Conservation (phyloP, 1,140 invertebrate genomes). For the Drosophila athabasca region DNA sequence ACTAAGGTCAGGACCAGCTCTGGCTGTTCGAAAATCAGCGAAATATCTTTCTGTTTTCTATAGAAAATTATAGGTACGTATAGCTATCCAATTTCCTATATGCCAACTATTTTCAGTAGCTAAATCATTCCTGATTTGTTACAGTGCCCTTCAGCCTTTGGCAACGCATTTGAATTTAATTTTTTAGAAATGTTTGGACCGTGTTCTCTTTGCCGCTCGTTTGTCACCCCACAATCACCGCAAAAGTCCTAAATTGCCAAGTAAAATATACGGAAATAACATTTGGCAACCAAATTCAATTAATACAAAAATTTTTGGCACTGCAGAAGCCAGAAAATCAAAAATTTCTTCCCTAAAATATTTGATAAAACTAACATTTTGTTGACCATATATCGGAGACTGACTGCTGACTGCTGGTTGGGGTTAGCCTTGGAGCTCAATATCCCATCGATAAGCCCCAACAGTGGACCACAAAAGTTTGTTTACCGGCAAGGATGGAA, state of each 20-base stretch:
- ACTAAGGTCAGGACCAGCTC: too few relatives aligned
- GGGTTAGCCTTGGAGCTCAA: constrained; percentile 9
- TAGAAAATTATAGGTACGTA: too few relatives aligned
- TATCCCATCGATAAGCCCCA: constrained; percentile 56
- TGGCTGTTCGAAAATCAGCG: too few relatives aligned
- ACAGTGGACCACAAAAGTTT: constrained; percentile 68
- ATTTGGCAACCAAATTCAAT: constrained; percentile 59
- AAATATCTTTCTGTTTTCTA: too few relatives aligned
- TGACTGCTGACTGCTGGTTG: neutral
- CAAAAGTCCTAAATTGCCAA: constrained; percentile 57
- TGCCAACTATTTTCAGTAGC: constrained; percentile 28
- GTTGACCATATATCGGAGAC: constrained; percentile 14
- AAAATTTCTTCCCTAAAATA: constrained; percentile 4
- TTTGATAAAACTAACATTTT: constrained; percentile 8
- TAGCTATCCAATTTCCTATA: constrained; percentile 26
- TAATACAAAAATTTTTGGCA: constrained; percentile 45
- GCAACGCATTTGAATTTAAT: constrained; percentile 21
- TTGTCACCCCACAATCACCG: constrained; percentile 52
- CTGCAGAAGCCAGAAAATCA: constrained; percentile 16
- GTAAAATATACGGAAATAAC: constrained; percentile 5
- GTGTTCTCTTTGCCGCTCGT: constrained; percentile 6
- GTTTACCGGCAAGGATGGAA: constrained; percentile 55
- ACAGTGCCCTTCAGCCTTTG: constrained; percentile 12
- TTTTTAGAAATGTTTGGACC: constrained; percentile 20
- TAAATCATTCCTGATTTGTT: constrained; percentile 20